Conservation (phyloP, 2,888 invertebrate species). For the Amphipyra berbera region DNA sequence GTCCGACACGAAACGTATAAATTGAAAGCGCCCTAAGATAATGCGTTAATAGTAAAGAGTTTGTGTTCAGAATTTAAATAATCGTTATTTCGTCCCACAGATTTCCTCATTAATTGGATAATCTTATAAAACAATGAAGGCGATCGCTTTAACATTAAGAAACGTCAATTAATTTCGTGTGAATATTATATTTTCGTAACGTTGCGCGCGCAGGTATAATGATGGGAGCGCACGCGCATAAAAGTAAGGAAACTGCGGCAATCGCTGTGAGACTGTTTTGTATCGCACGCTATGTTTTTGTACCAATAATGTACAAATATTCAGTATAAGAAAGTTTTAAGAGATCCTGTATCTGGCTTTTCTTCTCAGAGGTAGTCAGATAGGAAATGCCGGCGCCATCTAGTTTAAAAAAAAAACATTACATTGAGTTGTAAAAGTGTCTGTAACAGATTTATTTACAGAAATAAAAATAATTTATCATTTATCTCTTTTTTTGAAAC, state of each 20-base stretch:
- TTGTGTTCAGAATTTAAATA: constrained; percentile 22
- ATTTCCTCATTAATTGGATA: constrained; percentile 48
- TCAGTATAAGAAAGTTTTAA: background rate
- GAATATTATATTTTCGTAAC: constrained; percentile 62
- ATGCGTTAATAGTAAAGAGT: too few species aligned
- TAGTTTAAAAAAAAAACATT: too few species aligned
- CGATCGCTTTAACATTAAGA: constrained; percentile 51
- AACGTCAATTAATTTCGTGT: constrained; percentile 63
- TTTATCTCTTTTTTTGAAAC: too few species aligned
- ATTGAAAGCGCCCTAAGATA: too few species aligned
- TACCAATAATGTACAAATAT: constrained; percentile 28
- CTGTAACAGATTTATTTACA: too few species aligned
- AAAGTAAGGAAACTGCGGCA: constrained; percentile 41
- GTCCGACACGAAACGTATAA: too few species aligned
- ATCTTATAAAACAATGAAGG: constrained; percentile 56
- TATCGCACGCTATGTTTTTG: constrained; percentile 29
- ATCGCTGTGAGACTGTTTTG: constrained; percentile 36
- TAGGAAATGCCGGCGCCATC: too few species aligned
- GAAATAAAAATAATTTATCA: too few species aligned
- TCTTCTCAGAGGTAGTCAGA: too few species aligned
- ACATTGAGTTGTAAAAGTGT: too few species aligned
- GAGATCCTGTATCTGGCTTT: background rate
- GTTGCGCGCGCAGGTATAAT: constrained; percentile 51
- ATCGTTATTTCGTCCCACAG: constrained; percentile 39
- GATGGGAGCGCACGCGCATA: constrained; percentile 54